Conservation (phyloP, 1,140 invertebrate genomes). For the Drosophila bifasciata region DNA sequence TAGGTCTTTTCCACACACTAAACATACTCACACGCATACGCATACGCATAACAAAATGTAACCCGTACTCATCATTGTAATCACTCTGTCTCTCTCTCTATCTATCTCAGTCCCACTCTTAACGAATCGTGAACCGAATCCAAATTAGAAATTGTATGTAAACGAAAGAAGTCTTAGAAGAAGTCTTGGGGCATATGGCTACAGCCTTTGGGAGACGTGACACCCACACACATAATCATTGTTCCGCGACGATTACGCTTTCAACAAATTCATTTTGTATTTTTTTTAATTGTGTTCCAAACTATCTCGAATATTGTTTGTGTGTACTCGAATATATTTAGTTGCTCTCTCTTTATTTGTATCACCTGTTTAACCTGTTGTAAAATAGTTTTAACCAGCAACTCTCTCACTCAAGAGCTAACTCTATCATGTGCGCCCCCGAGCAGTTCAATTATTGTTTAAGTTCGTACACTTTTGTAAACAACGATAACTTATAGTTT, state of each 20-base stretch:
- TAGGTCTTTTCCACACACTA: slow-evolving; percentile 45
- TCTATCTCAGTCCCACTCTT: background rate
- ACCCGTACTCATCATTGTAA: slow-evolving; percentile 52
- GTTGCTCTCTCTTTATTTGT: slow-evolving; percentile 25
- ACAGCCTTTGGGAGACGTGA: slow-evolving; percentile 10
- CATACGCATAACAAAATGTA: slow-evolving; percentile 21
- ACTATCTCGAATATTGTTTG: slow-evolving; percentile 35
- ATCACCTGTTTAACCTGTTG: slow-evolving; percentile 48
- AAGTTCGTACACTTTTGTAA: slow-evolving; percentile 51
- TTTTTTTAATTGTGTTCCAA: slow-evolving; percentile 13
- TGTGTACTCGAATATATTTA: slow-evolving; percentile 64
- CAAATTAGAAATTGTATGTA: slow-evolving; percentile 37
- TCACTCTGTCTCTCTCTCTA: slow-evolving; percentile 37
- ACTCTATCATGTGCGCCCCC: slow-evolving; percentile 8
- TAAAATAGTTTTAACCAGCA: slow-evolving; percentile 63
- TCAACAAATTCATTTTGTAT: slow-evolving; percentile 30
- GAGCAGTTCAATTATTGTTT: slow-evolving; percentile 34
- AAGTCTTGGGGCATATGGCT: slow-evolving; percentile 8
- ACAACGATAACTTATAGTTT: slow-evolving; percentile 34
- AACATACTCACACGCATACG: slow-evolving; percentile 38
- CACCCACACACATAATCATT: slow-evolving; percentile 11
- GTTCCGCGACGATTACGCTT: slow-evolving; percentile 49
- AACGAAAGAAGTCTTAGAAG: slow-evolving; percentile 20
- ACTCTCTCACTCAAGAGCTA: slow-evolving; percentile 3
- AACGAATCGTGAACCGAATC: slow-evolving; percentile 32